A percentile compares a stretch with the other conserved stretches of the same genome.
Conservation (phyloP, 2,113 vertebrate species). For the Corythornis madagascariensis region DNA sequence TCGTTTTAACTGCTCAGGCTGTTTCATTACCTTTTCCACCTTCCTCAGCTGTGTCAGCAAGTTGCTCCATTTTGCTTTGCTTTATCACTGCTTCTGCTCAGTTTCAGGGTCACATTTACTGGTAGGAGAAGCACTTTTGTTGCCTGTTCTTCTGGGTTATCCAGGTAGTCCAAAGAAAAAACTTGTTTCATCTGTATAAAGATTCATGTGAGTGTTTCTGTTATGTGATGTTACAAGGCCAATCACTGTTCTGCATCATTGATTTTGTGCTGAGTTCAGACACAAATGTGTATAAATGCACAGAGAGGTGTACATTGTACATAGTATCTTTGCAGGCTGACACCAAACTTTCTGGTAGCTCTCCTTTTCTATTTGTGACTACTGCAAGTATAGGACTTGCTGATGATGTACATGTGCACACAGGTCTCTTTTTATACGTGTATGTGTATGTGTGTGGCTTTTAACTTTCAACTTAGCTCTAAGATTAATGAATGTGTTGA, state of each 20-base stretch:
- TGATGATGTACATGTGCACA: accelerated
- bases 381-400: background rate
- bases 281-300: background rate
- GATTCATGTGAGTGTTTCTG: background rate
- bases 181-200: background rate
- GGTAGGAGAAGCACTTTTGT: background rate
- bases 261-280: background rate
- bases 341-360: background rate
- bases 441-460: background rate
- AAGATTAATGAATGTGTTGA: slow-evolving; percentile 11
- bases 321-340: background rate
- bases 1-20: background rate
- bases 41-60: background rate
- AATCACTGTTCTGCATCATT: background rate
- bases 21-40: background rate
- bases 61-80: background rate
- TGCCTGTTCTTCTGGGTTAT: background rate
- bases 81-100: background rate
- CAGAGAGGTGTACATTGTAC: background rate
- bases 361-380: background rate
- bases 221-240: too few relatives aligned
- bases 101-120: background rate
- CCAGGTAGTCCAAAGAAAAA: background rate
- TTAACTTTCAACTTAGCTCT: background rate
- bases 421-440: accelerated